These are phyloP conservation scores for Aegotheles bennettii DNA, from an alignment of 2,113 vertebrate genomes.

Conservation along the genomic window DNA sequence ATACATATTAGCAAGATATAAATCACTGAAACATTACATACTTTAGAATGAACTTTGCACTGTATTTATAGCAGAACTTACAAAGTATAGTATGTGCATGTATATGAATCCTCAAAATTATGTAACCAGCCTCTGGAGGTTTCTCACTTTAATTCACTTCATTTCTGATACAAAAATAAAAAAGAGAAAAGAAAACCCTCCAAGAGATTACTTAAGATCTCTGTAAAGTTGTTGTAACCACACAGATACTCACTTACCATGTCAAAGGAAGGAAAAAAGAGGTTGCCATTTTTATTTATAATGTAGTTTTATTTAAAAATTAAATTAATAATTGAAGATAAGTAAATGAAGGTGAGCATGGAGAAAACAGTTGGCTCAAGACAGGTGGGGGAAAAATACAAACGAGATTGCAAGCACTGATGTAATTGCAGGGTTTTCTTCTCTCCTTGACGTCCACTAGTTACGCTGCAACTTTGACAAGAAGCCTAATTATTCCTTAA, in stretches of 20 bases:
- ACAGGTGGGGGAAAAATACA: not conserved
- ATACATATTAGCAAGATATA: not conserved
- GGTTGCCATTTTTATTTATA: not conserved
- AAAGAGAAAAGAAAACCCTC: not conserved
- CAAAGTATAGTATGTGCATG: not conserved
- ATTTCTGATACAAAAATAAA: not conserved
- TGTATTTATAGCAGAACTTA: not conserved
- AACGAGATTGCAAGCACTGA: not conserved
- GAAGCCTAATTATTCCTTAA: not conserved
- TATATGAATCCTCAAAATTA: not conserved
- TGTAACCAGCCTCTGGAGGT: not conserved
- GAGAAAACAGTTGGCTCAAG: not conserved
- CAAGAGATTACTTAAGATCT: not conserved
- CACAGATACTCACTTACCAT: not conserved
- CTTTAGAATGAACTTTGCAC: not conserved
- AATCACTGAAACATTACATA: not conserved
- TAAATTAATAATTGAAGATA: not conserved
- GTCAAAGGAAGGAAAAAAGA: not conserved
- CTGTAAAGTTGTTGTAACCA: not conserved
- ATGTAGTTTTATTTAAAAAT: not conserved
- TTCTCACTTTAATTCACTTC: not conserved
- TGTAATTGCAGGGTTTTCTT: not conserved
- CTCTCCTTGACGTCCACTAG: not conserved
- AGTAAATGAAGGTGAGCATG: not conserved
- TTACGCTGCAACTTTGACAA: not conserved